Evolutionary conservation across 1,140 invertebrate species (phyloP), one percentile per base, ranked within the genome.

Genomic region (Drosophila insularis): DNA sequence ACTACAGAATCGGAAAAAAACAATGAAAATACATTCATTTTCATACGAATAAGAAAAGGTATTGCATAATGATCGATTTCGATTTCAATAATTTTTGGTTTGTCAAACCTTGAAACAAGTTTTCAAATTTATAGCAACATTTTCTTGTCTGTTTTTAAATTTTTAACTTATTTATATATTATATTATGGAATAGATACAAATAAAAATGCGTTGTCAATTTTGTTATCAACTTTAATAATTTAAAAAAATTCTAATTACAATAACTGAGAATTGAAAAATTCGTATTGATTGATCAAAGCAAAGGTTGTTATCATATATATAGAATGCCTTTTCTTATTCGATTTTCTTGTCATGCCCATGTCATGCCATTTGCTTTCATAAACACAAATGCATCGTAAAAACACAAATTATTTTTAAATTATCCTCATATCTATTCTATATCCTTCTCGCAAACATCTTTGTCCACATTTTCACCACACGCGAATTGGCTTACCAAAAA

Each of bases 311-410:
- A 27, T 2, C 2, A 23, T 23, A 23, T 27, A 27, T 27, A 27
- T 27, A 78, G 73, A 86, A 79, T 87, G 82, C 78, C 79, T 86
- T 86, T 86, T 86, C 82, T 87, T 82, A 86, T 87, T 87, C 79
- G 71, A 74, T 54, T 35, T 13, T 63, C 65, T 10, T 35, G 27
- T 7, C 32, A 32, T 32, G 63, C 21, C 32, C 59, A 64, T 77
- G 66, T 64, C 69, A 56, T 56, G 68, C 67, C 46, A 32, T n/a
- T n/a, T n/a, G n/a, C n/a, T n/a, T n/a, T n/a, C 60, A 27, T 50
- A 67, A 39, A 39, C 14, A 2, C 4, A 60, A 46, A 66, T 61
- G n/a, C 63, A 68, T 56, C 14, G 55, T n/a, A n/a, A n/a, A n/a
- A n/a, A n/a, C n/a, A n/a, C 60, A 67, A 50, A 54, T 35, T 17